A percentile compares a stretch with the other conserved stretches of the same genome.
These are phyloP conservation scores for Euleptes europaea DNA, from an alignment of 2,113 vertebrate species.

Conservation along the genomic window DNA sequence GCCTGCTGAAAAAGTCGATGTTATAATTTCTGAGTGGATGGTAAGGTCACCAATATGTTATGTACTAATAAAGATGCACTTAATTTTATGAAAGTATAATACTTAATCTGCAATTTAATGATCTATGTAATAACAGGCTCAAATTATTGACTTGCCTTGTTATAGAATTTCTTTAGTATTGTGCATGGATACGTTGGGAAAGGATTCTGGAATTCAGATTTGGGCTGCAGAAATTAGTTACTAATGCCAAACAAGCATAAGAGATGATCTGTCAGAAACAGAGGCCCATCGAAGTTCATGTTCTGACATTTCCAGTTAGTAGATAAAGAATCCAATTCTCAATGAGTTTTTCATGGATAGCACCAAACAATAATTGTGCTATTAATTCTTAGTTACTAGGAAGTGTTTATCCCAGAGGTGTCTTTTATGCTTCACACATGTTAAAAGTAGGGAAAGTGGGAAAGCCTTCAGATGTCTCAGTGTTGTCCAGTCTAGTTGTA, in stretches of 20 bases:
- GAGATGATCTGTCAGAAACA: background rate
- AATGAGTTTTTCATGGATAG: background rate
- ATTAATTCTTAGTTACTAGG: background rate
- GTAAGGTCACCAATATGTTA: constrained; percentile 77
- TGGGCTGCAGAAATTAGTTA: background rate
- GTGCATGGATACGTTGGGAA: background rate
- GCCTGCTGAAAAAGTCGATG: constrained; percentile 91
- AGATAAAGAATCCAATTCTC: background rate
- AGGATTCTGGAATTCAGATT: background rate
- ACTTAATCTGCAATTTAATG: background rate
- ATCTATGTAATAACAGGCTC: background rate
- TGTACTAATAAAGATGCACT: background rate
- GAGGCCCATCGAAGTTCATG: background rate
- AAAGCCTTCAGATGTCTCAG: background rate
- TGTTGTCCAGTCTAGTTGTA: background rate
- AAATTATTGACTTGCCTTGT: background rate
- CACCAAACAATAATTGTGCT: background rate
- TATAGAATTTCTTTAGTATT: background rate
- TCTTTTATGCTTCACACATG: background rate
- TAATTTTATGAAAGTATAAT: background rate
- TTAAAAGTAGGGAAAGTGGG: background rate
- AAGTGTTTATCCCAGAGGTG: background rate
- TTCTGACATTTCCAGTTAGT: background rate
- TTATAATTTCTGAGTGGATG: constrained; percentile 99
- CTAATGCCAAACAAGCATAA: background rate